Evolutionary conservation across 2,113 vertebrate genomes (phyloP).

Genomic region (Oreocharis arfaki): DNA sequence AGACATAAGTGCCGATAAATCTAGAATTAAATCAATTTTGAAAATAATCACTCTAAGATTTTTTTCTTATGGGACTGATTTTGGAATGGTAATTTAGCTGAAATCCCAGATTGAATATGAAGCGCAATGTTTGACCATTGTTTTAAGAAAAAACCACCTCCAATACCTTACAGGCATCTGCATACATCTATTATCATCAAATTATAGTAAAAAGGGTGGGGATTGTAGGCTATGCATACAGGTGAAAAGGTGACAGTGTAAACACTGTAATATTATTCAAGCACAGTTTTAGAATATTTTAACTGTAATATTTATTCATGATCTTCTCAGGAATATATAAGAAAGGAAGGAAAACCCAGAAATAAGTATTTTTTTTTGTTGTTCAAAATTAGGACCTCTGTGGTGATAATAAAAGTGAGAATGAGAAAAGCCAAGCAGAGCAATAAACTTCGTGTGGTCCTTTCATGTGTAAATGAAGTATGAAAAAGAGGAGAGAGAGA

Average conservation of each 20-base stretch:
- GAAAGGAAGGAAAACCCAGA: background rate
- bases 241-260: background rate
- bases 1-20: background rate
- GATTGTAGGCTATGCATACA: background rate
- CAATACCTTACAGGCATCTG: background rate
- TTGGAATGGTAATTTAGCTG: background rate
- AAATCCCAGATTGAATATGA: background rate
- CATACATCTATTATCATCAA: background rate
- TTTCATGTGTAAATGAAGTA: background rate
- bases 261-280: background rate
- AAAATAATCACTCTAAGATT: background rate
- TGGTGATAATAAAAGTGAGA: background rate
- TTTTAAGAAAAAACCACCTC: background rate
- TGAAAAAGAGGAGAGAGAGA: background rate
- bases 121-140: background rate
- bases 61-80: background rate
- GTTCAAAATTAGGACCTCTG: background rate
- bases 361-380: background rate
- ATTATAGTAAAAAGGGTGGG: background rate
- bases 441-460: background rate
- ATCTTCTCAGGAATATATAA: background rate
- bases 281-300: background rate
- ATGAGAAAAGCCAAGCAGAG: background rate
- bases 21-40: background rate
- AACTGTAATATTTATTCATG: background rate